These are phyloP conservation scores for Tetragnatha versicolor DNA, from an alignment of 1,140 invertebrate genomes.

Conservation along the genomic window DNA sequence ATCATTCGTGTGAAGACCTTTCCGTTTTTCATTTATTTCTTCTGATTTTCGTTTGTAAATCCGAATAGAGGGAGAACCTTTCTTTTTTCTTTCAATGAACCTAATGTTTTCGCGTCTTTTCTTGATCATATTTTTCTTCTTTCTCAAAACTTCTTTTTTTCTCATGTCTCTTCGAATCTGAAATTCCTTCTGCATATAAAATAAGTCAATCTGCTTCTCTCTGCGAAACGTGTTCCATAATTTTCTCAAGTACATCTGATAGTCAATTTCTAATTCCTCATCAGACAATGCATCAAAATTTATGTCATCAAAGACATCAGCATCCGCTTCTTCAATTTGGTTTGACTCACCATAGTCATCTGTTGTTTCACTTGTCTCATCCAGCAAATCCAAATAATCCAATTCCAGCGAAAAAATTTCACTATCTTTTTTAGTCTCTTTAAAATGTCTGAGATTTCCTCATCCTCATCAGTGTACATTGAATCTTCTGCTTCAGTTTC, in stretches of 20 bases:
- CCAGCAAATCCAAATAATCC: no score
- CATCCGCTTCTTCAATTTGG: not conserved
- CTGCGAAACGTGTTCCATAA: constrained; percentile 10
- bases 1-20: not conserved
- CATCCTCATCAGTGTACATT: not conserved
- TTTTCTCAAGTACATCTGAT: constrained; percentile 1
- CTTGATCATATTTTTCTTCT: constrained; percentile 19
- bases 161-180: not conserved
- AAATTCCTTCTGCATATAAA: constrained; percentile 21
- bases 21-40: not conserved
- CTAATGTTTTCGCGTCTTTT: constrained; percentile 17
- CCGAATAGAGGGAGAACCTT: not conserved
- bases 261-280: constrained; percentile 37
- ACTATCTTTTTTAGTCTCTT: not conserved
- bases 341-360: not conserved
- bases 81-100: constrained; percentile 7
- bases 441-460: not conserved
- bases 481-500: not conserved
- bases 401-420: not conserved
- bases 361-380: no score
- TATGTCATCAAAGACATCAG: constrained; percentile 8
- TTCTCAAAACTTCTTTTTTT: not conserved
- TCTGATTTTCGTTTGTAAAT: constrained; percentile 23
- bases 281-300: constrained; percentile 32
- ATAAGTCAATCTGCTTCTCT: not conserved